Base-by-base conservation (phyloP, 2,113 vertebrate species). In the Picathartes gymnocephalus region DNA sequence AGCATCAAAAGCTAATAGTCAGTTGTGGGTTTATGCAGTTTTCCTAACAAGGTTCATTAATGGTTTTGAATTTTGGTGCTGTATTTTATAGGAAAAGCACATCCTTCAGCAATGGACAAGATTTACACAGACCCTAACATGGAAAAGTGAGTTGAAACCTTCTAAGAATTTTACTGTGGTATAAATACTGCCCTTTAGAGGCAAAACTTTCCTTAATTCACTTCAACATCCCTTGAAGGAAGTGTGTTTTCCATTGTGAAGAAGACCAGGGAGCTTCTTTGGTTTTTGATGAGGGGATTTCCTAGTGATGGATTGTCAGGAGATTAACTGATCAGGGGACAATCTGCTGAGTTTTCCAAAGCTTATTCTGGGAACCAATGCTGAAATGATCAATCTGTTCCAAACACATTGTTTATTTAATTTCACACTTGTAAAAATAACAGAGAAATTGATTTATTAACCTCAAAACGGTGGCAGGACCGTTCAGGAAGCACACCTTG, bases 141-240 rank as follows among this genome's bases (percentile, higher is more conserved):
- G 76, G 98, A 98, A 91, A 97, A 87, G 98, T 98, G 97, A 98
- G 98, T 98, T 93, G 48, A 93, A 91, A 80, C 23, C 24, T 24
- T 74, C 5, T 44, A 15, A 86, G 40, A 42, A 69, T 71, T 57
- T 81, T 58, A 21, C 28, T 42, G 60, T 50, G 51, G 6, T 73
- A 21, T 40, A 60, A 81, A 90, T 92, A 39, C 37, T 62, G 10
- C 15, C 6, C 4, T 77, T 86, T 73, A 81, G 60, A 64, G 66
- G n/a, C 77, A 57, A 86, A 95, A 48, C 23, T 44, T 66, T 33
- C n/a, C 5, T 15, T 65, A 30, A 56, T n/a, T 33, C 10, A 11
- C 33, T 60, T 81, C 54, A 83, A 11, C 23, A 27, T 69, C 21
- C 61, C 37, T 54, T 64, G 45, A 62, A n/a, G 47, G 8, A 64